These are phyloP conservation scores for Tapirus indicus DNA, from an alignment of 2,797 vertebrate species.

Conservation along the genomic window DNA sequence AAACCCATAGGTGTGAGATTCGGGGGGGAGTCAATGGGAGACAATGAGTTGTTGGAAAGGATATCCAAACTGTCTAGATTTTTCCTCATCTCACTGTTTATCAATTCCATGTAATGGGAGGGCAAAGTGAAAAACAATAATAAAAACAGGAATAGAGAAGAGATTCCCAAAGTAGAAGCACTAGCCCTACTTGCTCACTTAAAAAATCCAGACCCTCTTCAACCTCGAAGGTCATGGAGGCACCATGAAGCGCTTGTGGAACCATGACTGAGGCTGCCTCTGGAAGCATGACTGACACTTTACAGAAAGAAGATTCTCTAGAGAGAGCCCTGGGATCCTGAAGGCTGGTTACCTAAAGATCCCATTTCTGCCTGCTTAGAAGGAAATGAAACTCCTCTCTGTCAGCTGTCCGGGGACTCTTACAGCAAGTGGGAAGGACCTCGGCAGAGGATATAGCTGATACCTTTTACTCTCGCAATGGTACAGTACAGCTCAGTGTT, in stretches of 20 bases:
- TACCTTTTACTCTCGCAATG: neutral
- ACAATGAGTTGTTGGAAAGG: neutral
- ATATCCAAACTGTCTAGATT: neutral
- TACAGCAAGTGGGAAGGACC: neutral
- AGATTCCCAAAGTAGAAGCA: neutral
- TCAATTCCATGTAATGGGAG: neutral
- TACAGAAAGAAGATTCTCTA: neutral
- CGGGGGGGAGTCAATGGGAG: neutral
- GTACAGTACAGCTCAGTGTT: neutral
- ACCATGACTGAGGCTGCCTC: neutral
- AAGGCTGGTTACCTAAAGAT: too few species aligned
- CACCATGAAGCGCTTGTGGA: accelerated
- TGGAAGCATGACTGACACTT: neutral
- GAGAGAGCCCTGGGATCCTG: too few species aligned
- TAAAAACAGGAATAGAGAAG: neutral
- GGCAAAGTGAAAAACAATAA: too few species aligned
- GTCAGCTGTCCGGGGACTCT: neutral
- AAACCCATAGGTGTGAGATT: neutral
- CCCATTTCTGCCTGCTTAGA: neutral
- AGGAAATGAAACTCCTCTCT: neutral
- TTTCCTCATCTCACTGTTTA: neutral
- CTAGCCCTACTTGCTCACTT: neutral
- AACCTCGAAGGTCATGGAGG: neutral
- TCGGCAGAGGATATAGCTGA: neutral
- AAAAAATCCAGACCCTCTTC: neutral